Evolutionary conservation across 2,888 invertebrate species (phyloP).

Genomic region (Celastrina argiolus): DNA sequence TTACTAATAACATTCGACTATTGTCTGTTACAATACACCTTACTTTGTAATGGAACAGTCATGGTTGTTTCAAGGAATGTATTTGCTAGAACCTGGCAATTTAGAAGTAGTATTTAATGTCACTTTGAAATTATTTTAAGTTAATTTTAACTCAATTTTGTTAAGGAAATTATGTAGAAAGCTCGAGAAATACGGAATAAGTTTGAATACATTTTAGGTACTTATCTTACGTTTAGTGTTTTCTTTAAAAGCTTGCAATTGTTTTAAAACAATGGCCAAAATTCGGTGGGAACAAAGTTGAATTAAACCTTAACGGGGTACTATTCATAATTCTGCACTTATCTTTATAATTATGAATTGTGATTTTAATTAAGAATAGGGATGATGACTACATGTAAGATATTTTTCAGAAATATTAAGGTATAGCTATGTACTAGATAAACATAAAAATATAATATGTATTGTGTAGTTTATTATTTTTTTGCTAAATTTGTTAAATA

Average conservation of each 20-base stretch:
- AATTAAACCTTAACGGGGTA: not conserved
- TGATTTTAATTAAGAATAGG: too few species aligned
- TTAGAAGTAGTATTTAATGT: not conserved
- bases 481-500: too few species aligned
- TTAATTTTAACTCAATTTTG: not conserved
- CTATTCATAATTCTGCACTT: not conserved
- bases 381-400: too few species aligned
- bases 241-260: not conserved
- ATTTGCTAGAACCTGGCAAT: not conserved
- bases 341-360: not conserved
- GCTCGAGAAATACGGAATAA: not conserved
- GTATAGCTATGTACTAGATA: too few species aligned
- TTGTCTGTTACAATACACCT: constrained; percentile 1
- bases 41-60: not conserved
- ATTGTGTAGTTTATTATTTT: too few species aligned
- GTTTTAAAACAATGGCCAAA: not conserved
- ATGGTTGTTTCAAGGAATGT: constrained; percentile 6
- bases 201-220: too few species aligned
- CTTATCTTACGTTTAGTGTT: too few species aligned
- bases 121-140: not conserved
- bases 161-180: not conserved
- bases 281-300: not conserved
- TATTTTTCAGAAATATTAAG: too few species aligned
- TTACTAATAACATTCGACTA: constrained; percentile 17
- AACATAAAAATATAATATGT: too few species aligned